Base-by-base conservation (phyloP, 2,113 vertebrate species). In the Chaetops frenatus region DNA sequence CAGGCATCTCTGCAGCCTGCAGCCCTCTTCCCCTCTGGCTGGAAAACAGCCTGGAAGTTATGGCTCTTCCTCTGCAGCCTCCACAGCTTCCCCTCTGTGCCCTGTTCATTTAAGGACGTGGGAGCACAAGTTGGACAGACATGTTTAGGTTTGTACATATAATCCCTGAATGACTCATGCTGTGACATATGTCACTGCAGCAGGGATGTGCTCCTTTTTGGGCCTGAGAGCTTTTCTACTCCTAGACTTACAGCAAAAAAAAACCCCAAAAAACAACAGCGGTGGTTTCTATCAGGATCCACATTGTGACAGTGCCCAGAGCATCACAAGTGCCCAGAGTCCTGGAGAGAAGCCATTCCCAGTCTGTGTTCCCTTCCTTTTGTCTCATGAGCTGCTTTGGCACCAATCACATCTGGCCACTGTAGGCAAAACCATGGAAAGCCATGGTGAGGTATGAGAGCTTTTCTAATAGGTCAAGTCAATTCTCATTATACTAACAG, bases 161-260 rank as follows among this genome's bases (percentile, higher is more conserved):
- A 62, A 94, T 85, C 88, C 67, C 92, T 25, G 82, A 88, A 78
- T 88, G 94, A 86, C 67, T 93, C 67, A 64, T 60, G 69, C 58
- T 94, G 76, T 95, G 94, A 92, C 88, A 94, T 38, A 14, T 19
- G 77, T 77, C 86, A 60, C 69, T 86, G 58, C 80, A 91, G 72
- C 50, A 74, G 79, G 82, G 78, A 86, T 10, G 36, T 5, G 5
- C 29, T 93, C 80, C 64, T 74, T 84, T 80, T 86, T 50, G 24
- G 83, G 48, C 23, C 45, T 54, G 53, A 83, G 81, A 93, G 79
- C 56, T 81, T 83, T 73, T 64, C 72, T 36, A 64, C 40, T 29
- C 53, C 29, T 23, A 27, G 47, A 56, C 38, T 60, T 48, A 28
- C 40, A 40, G 44, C 13, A 47, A 38, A 47, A 64, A 38, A 38